Evolutionary conservation across 2,113 vertebrate species (phyloP).

Genomic region (Cricetomys ansorgei): DNA sequence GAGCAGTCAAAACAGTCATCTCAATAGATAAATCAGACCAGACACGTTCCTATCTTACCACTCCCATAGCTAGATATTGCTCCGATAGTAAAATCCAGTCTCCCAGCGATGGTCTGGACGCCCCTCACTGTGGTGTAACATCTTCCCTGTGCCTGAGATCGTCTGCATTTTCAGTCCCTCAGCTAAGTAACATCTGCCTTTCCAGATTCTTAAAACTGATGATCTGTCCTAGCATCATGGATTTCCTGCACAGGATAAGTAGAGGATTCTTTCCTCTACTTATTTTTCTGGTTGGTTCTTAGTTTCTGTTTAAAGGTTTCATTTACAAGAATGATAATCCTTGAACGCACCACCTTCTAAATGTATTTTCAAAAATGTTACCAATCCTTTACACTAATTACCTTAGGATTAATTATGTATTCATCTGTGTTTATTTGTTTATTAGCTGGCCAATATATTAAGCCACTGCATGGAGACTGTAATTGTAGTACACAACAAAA

Average conservation of each 20-base stretch:
- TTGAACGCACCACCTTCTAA: neutral
- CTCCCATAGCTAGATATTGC: neutral
- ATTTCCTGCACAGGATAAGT: neutral
- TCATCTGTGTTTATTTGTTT: slow-evolving; percentile 25
- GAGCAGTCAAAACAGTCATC: neutral
- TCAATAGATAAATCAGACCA: neutral
- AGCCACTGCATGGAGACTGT: neutral
- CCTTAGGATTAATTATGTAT: neutral
- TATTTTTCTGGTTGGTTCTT: neutral
- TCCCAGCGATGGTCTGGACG: neutral
- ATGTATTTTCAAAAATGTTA: neutral
- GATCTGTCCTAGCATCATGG: neutral
- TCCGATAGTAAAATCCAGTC: neutral
- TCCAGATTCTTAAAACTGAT: neutral
- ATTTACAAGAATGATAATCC: neutral
- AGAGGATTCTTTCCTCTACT: neutral
- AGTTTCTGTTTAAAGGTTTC: neutral
- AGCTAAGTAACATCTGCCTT: neutral
- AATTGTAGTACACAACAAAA: neutral
- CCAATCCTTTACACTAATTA: neutral
- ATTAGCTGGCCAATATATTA: neutral
- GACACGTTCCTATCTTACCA: neutral
- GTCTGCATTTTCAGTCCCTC: neutral
- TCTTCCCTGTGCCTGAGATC: neutral
- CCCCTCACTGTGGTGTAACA: neutral